phyloP scores from a whole-genome alignment of 2,797 vertebrate genomes.

The Agapornis canus region DNA sequence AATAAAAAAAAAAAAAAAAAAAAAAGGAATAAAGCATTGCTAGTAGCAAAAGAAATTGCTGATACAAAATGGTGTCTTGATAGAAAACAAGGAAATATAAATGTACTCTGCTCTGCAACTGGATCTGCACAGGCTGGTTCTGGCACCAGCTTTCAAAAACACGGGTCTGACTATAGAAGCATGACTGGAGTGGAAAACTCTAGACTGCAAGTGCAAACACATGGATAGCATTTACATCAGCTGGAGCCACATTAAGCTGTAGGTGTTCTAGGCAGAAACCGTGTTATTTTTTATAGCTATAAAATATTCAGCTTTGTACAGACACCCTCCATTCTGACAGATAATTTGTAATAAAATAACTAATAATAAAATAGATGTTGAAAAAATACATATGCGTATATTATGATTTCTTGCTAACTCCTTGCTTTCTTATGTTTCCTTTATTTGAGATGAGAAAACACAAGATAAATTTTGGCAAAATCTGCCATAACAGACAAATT shows the following conservation, averaged over 20 bases:
- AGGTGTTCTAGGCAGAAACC: neutral
- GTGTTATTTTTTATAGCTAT: neutral
- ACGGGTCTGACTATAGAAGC: neutral
- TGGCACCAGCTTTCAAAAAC: neutral
- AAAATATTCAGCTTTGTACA: neutral
- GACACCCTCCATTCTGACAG: neutral
- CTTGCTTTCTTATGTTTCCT: neutral
- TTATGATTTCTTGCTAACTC: neutral
- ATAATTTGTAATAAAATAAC: neutral
- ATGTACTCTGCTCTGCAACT: neutral
- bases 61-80: neutral
- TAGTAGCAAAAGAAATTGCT: neutral
- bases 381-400: neutral
- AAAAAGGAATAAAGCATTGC: fast-evolving
- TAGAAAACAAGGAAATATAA: neutral
- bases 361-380: neutral
- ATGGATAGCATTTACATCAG: neutral
- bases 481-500: neutral
- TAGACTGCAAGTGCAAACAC: neutral
- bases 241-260: neutral
- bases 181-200: neutral
- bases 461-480: neutral
- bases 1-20: neutral
- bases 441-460: neutral
- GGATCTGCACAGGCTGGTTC: neutral